phyloP scores from a whole-genome alignment of 2,888 invertebrate genomes.

The Lithodes maja region DNA sequence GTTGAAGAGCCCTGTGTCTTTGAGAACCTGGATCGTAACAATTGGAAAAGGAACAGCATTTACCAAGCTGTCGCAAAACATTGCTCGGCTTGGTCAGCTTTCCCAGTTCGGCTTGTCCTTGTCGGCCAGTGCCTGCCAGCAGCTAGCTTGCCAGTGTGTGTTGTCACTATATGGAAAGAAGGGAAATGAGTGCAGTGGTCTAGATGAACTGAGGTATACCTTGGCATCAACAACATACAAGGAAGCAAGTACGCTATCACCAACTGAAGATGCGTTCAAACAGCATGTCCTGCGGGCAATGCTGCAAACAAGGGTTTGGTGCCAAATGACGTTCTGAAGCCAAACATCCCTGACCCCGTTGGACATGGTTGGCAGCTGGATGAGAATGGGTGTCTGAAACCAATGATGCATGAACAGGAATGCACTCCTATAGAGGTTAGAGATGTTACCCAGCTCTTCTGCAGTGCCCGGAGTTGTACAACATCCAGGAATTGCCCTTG shows the following conservation, averaged over 20 bases:
- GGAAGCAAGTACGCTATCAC: conserved; percentile 21
- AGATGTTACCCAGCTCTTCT: conserved; percentile 37
- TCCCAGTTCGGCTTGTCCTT: conserved; percentile 27
- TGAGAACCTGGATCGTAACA: too few relatives aligned
- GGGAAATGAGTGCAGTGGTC: not conserved
- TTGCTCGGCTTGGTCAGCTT: conserved; percentile 15
- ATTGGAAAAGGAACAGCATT: conserved; percentile 18
- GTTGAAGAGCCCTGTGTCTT: too few relatives aligned
- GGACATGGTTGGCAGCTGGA: too few relatives aligned
- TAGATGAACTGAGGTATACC: conserved; percentile 27
- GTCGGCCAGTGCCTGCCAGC: conserved; percentile 11
- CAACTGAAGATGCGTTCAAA: not conserved
- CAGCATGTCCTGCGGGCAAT: not conserved
- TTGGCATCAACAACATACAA: conserved; percentile 22
- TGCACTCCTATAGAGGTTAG: conserved; percentile 3
- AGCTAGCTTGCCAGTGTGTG: conserved; percentile 12
- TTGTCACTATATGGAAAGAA: conserved; percentile 13
- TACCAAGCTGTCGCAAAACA: conserved; percentile 31
- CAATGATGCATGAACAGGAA: too few relatives aligned
- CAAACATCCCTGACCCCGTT: too few relatives aligned
- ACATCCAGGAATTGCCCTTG: conserved; percentile 33
- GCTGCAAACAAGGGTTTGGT: too few relatives aligned
- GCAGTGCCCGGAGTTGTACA: conserved; percentile 5
- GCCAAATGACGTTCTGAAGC: too few relatives aligned
- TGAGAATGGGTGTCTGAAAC: too few relatives aligned